Percentiles rank a stretch among this genome's conserved stretches.
These are phyloP conservation scores for Micropoecilia bifurca DNA, from an alignment of 2,797 vertebrate genomes.

Conservation along the genomic window DNA sequence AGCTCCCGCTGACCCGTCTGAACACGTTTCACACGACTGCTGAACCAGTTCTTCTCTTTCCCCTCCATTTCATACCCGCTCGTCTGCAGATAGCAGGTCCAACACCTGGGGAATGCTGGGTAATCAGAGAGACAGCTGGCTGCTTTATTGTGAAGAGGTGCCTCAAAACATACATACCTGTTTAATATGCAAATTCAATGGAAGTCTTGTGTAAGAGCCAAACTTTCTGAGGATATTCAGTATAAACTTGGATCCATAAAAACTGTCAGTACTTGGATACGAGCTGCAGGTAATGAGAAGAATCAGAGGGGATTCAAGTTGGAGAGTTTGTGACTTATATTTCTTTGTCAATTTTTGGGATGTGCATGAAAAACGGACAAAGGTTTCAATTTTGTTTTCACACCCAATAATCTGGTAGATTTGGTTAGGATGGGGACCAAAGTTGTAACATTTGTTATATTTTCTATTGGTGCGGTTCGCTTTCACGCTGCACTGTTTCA, in stretches of 20 bases:
- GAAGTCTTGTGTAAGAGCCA: background rate
- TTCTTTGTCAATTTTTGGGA: background rate
- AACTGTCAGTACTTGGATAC: background rate
- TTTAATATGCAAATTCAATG: slow-evolving; percentile 1
- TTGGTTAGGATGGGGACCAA: background rate
- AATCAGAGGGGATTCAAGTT: background rate
- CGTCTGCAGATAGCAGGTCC: slow-evolving; percentile 70
- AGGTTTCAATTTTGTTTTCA: background rate
- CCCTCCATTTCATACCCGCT: slow-evolving; percentile 47
- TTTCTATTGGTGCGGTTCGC: background rate
- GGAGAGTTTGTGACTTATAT: background rate
- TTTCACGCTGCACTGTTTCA: background rate
- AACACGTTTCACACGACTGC: slow-evolving; percentile 75
- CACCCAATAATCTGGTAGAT: background rate
- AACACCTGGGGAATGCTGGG: slow-evolving; percentile 71
- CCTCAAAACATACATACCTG: slow-evolving; percentile 4
- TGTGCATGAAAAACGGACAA: background rate
- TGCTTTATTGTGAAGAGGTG: slow-evolving; percentile 35
- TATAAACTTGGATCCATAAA: background rate
- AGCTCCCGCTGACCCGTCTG: slow-evolving; percentile 65
- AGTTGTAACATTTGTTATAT: background rate
- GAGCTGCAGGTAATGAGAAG: background rate
- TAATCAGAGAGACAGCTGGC: slow-evolving; percentile 72
- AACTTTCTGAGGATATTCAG: background rate
- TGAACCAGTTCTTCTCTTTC: slow-evolving; percentile 75